Evolutionary conservation across 2,113 vertebrate genomes (phyloP).

Genomic region (Microtus montanus): DNA sequence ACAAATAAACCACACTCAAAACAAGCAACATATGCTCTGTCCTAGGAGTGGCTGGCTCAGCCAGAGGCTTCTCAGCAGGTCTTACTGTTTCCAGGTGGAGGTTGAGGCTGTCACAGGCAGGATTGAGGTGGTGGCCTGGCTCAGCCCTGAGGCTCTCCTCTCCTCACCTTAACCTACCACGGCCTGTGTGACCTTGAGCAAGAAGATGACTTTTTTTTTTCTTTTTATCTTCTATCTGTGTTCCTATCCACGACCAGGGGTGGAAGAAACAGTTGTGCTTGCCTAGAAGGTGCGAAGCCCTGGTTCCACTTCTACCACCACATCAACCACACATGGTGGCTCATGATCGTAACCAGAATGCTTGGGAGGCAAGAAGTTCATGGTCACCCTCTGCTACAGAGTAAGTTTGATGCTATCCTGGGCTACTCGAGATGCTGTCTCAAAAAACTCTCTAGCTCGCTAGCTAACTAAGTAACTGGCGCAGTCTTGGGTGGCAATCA

Average conservation of each 20-base stretch:
- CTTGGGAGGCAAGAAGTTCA: not conserved
- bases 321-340: not conserved
- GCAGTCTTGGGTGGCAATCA: not conserved
- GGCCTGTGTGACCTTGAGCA: constrained; percentile 12
- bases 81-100: too few species aligned
- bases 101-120: not conserved
- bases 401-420: not conserved
- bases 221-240: not conserved
- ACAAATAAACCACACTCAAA: not conserved
- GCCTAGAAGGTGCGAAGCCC: not conserved
- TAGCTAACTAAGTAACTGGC: not conserved
- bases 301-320: too few species aligned
- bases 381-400: not conserved
- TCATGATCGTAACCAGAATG: too few species aligned
- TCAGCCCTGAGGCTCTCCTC: rapidly evolving
- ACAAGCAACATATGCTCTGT: not conserved
- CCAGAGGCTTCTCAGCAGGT: not conserved
- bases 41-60: not conserved
- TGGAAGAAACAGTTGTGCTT: not conserved
- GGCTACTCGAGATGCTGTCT: not conserved
- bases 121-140: not conserved
- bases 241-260: not conserved
- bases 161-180: not conserved
- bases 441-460: not conserved
- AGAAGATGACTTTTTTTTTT: not conserved